phyloP scores from a whole-genome alignment of 2,888 invertebrate species.

The Drosophila emarginata region DNA sequence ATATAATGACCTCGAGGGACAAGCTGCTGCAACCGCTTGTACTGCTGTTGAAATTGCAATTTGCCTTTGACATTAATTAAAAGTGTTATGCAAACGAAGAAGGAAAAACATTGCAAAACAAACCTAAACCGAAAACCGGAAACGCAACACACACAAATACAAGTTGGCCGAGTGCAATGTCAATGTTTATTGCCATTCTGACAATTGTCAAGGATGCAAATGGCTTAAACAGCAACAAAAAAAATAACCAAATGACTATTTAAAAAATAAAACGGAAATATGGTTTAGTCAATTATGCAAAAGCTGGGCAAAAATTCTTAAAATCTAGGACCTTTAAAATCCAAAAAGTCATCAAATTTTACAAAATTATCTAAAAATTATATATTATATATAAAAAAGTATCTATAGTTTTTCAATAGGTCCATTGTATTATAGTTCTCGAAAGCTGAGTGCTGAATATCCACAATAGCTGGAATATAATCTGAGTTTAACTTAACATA shows the following conservation, averaged over 20 bases:
- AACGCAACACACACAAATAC: slow-evolving; percentile 12
- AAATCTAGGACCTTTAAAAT: no score
- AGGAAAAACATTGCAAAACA: not conserved
- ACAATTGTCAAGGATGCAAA: slow-evolving; percentile 4
- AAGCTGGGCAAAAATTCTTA: no score
- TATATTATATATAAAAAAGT: no score
- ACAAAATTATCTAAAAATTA: no score
- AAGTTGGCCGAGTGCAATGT: slow-evolving; percentile 20
- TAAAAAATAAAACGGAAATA: not conserved
- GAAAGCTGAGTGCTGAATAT: no score
- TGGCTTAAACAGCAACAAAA: not conserved
- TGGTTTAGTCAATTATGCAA: not conserved
- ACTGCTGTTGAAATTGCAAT: slow-evolving; percentile 2
- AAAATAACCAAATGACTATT: not conserved
- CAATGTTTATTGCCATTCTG: slow-evolving; percentile 19
- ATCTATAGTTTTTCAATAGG: no score
- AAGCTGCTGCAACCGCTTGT: not conserved
- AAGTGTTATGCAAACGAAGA: slow-evolving; percentile 64
- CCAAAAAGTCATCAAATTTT: no score
- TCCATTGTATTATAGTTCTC: no score
- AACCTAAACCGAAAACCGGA: slow-evolving; percentile 42
- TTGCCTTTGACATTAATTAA: slow-evolving; percentile 67
- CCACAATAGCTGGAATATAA: no score
- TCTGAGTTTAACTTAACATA: no score
- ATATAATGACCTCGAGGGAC: slow-evolving; percentile 43